Base-by-base conservation (phyloP, 2,797 vertebrate genomes). In the Sebastiscus albofasciatus region DNA sequence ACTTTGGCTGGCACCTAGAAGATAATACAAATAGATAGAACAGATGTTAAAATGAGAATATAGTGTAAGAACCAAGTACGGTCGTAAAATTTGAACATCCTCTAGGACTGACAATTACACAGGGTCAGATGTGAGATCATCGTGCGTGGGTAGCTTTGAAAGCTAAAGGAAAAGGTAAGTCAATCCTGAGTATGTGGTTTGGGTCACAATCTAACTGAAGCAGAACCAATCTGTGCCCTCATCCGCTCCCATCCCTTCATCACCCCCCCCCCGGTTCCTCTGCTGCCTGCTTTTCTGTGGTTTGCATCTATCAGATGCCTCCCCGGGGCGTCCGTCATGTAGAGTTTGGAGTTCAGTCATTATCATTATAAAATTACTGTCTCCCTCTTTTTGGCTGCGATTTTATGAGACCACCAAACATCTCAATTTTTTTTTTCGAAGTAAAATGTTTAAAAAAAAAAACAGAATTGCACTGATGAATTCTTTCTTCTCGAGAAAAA, bases 1-100 rank as follows among this genome's bases (percentile, higher is more conserved):
- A 95, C 95, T 96, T 96, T 98, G 95, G 95, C 92, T 94, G 95
- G 90, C 93, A 96, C 95, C 98, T 97, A 69, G 8, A 90, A 31
- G 14, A 75, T n/a, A 66, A 75, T 5, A 72, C 4, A 80, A 31
- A 72, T 70, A 73, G 12, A 95, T 93, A 66, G 34, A 64, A 95
- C 13, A 73, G 20, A 74, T n/a, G 10, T 29, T 42, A 52, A 67
- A 27, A 31, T 3, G 33, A 36, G 16, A 75, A 64, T 36, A 59
- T 5, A 62, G 26, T 8, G 18, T 31, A 62, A 77, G 8, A 52
- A 80, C 8, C 22, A 72, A 33, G 13, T 24, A 29, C 26, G 62
- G n/a, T 68, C 12, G 11, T 24, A 22, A 67, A n/a, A 60, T 8
- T 10, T 59, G 3, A 55, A 64, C 33, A 73, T 66, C 11, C 13